phyloP scores from a whole-genome alignment of 2,113 vertebrate species.

The Oxyura jamaicensis region DNA sequence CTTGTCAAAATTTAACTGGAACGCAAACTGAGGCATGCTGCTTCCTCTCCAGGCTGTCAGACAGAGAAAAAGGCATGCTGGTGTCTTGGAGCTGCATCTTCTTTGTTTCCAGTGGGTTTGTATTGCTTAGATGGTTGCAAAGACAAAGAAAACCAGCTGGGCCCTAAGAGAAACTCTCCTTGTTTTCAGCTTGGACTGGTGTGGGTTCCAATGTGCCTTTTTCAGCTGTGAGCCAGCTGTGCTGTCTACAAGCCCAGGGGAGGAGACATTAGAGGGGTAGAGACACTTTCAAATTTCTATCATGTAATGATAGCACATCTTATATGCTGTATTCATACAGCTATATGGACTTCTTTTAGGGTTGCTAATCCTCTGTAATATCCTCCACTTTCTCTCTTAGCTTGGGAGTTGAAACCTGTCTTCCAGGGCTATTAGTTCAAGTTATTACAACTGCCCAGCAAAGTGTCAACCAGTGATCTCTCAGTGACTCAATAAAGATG shows the following conservation, averaged over 20 bases:
- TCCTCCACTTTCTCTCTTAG: not conserved
- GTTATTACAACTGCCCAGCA: not conserved
- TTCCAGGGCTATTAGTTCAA: not conserved
- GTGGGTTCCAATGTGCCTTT: not conserved
- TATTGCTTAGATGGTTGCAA: not conserved
- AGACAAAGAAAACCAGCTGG: not conserved
- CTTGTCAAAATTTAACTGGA: not conserved
- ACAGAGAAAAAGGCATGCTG: not conserved
- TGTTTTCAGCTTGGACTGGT: not conserved
- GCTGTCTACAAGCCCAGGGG: not conserved
- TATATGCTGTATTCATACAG: not conserved
- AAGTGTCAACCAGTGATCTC: not conserved
- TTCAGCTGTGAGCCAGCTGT: not conserved
- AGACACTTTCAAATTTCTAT: not conserved
- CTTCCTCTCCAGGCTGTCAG: not conserved
- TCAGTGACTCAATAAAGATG: not conserved
- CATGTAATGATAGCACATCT: not conserved
- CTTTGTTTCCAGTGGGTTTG: not conserved
- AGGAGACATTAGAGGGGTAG: not conserved
- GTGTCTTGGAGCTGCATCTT: not conserved
- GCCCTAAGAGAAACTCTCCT: not conserved
- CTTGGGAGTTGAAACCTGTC: not conserved
- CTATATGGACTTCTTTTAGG: not conserved
- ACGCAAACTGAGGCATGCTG: not conserved
- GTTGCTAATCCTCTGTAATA: not conserved